Conservation (phyloP, 2,888 invertebrate species). For the Sepioteuthis lessoniana region DNA sequence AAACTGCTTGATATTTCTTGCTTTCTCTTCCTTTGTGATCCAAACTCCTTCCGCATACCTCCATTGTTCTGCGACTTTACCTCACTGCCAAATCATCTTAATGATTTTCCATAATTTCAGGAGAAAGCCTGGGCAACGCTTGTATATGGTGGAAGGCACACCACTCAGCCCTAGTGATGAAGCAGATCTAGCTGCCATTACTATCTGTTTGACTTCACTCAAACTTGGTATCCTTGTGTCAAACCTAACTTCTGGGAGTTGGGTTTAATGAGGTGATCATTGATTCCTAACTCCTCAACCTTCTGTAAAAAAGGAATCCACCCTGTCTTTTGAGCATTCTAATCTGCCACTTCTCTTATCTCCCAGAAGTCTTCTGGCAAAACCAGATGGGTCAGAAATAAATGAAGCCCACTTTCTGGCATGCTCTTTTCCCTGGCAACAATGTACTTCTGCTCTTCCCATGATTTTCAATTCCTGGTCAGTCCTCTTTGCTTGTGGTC, state of each 20-base stretch:
- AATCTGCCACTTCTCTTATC: not conserved
- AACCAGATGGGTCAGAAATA: not conserved
- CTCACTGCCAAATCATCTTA: slow-evolving; percentile 51
- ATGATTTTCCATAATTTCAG: slow-evolving; percentile 50
- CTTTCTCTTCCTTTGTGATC: not conserved
- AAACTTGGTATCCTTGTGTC: slow-evolving; percentile 48
- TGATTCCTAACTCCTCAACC: not conserved
- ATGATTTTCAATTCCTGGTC: not conserved
- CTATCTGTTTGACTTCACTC: slow-evolving; percentile 48
- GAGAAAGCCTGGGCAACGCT: slow-evolving; percentile 51
- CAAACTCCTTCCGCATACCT: slow-evolving; percentile 43
- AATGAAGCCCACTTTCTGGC: not conserved
- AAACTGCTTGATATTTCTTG: too few relatives aligned
- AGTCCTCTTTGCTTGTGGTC: too few relatives aligned
- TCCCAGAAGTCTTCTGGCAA: not conserved
- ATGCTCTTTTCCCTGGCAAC: not conserved
- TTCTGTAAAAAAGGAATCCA: not conserved
- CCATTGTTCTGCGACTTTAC: slow-evolving; percentile 48
- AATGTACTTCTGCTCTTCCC: not conserved
- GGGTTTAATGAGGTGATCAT: not conserved
- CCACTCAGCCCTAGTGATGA: slow-evolving; percentile 53
- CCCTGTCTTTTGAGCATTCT: not conserved
- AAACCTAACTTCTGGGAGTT: not conserved
- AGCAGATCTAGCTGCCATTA: slow-evolving; percentile 50
- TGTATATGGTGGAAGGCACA: slow-evolving; percentile 54